These are phyloP conservation scores for Seriola quinqueradiata DNA, from an alignment of 2,113 vertebrate species.

Conservation along the genomic window DNA sequence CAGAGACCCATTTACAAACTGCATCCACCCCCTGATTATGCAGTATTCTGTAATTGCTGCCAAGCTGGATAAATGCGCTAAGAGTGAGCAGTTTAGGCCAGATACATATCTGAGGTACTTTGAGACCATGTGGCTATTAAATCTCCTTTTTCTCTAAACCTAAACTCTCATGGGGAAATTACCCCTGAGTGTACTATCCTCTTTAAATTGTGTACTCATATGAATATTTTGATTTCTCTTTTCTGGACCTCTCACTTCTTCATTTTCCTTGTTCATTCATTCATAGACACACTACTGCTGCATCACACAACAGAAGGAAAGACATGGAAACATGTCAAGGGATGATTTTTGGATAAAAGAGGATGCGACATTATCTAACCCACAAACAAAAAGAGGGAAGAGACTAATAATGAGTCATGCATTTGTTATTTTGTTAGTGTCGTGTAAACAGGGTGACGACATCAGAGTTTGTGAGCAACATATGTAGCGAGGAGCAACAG, in stretches of 20 bases:
- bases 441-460: conserved; percentile 44
- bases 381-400: conserved; percentile 20
- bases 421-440: conserved; percentile 33
- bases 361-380: background rate
- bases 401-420: conserved; percentile 29
- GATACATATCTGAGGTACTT: conserved; percentile 11
- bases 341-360: conserved; percentile 17
- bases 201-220: background rate
- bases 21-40: conserved; percentile 2
- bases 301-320: conserved; percentile 12
- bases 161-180: background rate
- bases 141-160: background rate
- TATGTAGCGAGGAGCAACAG: conserved; percentile 67
- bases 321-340: background rate
- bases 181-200: background rate
- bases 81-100: conserved; percentile 11
- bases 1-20: conserved; percentile 14
- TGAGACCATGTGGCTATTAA: background rate
- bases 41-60: conserved; percentile 15
- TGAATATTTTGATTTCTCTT: background rate
- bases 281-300: background rate
- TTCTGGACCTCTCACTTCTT: background rate
- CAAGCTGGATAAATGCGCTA: conserved; percentile 6
- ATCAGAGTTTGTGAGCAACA: conserved; percentile 64
- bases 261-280: background rate